These are phyloP conservation scores for Leptodirus hochenwartii DNA, from an alignment of 2,888 invertebrate genomes.

Conservation along the genomic window DNA sequence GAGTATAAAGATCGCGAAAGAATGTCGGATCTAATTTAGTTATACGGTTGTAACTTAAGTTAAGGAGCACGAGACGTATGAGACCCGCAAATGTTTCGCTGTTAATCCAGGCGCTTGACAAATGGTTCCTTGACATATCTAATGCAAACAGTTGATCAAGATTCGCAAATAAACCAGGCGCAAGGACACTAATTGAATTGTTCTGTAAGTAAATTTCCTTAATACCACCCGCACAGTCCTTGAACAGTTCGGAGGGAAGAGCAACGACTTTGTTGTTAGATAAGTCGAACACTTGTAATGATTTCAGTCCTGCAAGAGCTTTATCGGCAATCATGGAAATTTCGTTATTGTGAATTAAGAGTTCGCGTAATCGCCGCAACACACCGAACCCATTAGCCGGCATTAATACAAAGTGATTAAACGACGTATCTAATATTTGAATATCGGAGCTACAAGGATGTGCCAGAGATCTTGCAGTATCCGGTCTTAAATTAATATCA, in stretches of 20 bases:
- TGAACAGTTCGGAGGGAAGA: conserved; percentile 70
- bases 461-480: conserved; percentile 20
- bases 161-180: conserved; percentile 72
- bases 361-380: conserved; percentile 54
- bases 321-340: conserved; percentile 75
- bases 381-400: conserved; percentile 70
- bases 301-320: conserved; percentile 62
- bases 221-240: conserved; percentile 57
- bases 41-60: conserved; percentile 71
- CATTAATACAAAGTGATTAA: conserved; percentile 68
- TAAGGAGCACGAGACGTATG: conserved; percentile 71
- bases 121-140: conserved; percentile 71
- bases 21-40: conserved; percentile 64
- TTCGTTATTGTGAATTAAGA: conserved; percentile 76
- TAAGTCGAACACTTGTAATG: conserved; percentile 69
- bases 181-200: conserved; percentile 74
- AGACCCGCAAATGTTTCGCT: conserved; percentile 72
- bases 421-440: conserved; percentile 66
- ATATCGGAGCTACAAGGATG: conserved; percentile 58
- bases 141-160: conserved; percentile 62
- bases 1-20: conserved; percentile 69
- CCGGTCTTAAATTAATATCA: conserved; percentile 24
- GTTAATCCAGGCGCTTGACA: conserved; percentile 76
- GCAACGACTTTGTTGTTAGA: conserved; percentile 82
- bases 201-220: conserved; percentile 83